Conservation (phyloP, 1,140 invertebrate species). For the Caenorhabditis elegans region DNA sequence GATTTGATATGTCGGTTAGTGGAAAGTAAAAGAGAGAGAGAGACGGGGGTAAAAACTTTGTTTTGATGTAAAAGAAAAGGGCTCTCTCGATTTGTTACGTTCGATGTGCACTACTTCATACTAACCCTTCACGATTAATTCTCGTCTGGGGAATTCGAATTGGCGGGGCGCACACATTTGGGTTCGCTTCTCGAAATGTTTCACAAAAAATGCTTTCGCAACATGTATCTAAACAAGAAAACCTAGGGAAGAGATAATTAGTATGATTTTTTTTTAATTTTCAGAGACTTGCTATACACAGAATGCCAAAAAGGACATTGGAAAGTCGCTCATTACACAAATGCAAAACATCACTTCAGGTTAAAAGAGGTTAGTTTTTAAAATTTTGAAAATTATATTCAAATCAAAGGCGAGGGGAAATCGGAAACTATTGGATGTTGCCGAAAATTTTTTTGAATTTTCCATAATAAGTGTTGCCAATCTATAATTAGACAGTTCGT, state of each 20-base stretch:
- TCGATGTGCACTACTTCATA: conserved; percentile 15
- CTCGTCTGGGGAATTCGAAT: not conserved
- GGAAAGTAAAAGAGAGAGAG: not conserved
- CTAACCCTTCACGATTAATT: conserved; percentile 33
- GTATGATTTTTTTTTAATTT: not conserved
- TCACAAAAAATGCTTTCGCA: not conserved
- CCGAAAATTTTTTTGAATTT: too few relatives aligned
- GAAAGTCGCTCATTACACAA: conserved; percentile 37
- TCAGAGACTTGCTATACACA: conserved; percentile 37
- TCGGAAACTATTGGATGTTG: too few relatives aligned
- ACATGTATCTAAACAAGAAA: not conserved
- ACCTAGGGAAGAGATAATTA: not conserved
- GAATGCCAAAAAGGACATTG: conserved; percentile 37
- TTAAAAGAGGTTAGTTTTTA: conserved; percentile 20
- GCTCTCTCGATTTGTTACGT: not conserved
- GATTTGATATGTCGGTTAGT: conserved; percentile 15
- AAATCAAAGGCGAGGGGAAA: not conserved
- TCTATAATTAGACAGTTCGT: too few relatives aligned
- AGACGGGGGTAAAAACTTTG: not conserved
- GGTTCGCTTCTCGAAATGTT: not conserved
- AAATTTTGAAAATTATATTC: too few relatives aligned
- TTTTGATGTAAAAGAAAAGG: not conserved
- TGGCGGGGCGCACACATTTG: not conserved
- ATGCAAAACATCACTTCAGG: conserved; percentile 32
- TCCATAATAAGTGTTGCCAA: too few relatives aligned